These are phyloP conservation scores for Aradus depressus DNA, from an alignment of 2,888 invertebrate species.

Conservation along the genomic window DNA sequence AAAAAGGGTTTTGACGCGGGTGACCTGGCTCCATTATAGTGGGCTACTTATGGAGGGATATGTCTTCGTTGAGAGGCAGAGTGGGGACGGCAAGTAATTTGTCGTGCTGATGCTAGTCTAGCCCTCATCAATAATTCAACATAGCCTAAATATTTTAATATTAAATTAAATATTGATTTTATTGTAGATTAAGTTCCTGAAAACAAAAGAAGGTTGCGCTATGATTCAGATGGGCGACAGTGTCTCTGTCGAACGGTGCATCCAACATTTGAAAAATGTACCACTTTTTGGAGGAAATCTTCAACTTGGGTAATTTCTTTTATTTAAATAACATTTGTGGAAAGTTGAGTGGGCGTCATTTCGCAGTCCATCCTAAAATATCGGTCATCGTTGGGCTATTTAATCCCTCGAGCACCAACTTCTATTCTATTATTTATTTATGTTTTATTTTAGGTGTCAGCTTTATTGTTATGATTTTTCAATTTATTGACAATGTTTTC, in stretches of 20 bases:
- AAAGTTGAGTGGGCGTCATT: too few species aligned
- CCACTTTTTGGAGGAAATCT: constrained; percentile 67
- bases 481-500: background rate
- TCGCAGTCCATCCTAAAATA: too few species aligned
- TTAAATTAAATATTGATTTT: background rate
- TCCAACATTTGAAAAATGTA: constrained; percentile 88
- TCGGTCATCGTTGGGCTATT: too few species aligned
- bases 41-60: too few species aligned
- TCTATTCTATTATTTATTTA: background rate
- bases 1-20: too few species aligned
- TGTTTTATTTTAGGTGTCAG: background rate
- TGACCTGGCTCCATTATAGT: too few species aligned
- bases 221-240: constrained; percentile 99
- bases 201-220: constrained; percentile 96
- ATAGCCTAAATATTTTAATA: background rate
- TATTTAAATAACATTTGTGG: too few species aligned
- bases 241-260: constrained; percentile 85
- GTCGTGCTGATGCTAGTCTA: too few species aligned
- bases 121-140: too few species aligned
- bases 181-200: constrained; percentile 80
- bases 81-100: too few species aligned
- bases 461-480: background rate
- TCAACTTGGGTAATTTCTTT: constrained; percentile 49
- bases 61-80: too few species aligned
- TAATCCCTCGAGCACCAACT: background rate